phyloP scores from a whole-genome alignment of 2,113 vertebrate genomes.

The Rhagologus leucostigma region DNA sequence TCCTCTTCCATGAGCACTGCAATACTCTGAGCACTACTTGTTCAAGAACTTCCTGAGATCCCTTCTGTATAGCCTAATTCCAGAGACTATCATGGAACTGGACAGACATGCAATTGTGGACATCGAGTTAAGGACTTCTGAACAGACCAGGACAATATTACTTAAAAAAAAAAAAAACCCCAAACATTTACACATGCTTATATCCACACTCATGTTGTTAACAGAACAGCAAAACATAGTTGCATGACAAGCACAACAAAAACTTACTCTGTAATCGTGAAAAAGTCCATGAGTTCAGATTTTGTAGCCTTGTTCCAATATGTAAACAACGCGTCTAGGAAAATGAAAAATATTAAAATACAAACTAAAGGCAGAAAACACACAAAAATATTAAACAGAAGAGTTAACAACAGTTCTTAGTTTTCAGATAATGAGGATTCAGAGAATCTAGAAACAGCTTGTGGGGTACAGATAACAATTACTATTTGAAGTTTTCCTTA shows the following conservation, averaged over 20 bases:
- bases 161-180: not conserved
- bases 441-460: not conserved
- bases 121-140: not conserved
- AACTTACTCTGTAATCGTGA: constrained; percentile 94
- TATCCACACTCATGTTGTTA: not conserved
- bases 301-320: constrained; percentile 97
- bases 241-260: not conserved
- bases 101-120: not conserved
- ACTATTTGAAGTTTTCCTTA: not conserved
- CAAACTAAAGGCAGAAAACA: not conserved
- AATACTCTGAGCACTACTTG: not conserved
- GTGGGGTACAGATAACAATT: not conserved
- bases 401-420: not conserved
- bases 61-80: not conserved
- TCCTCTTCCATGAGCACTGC: not conserved
- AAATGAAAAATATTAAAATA: constrained; percentile 12
- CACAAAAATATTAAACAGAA: not conserved
- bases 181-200: not conserved
- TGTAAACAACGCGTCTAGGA: constrained; percentile 90
- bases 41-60: not conserved
- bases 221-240: not conserved
- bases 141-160: not conserved
- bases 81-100: not conserved
- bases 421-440: not conserved
- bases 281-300: constrained; percentile 95